A percentile compares a stretch with the other conserved stretches of the same genome.
Evolutionary conservation across 2,113 vertebrate species (phyloP).

Genomic region (Pterophyllum scalare): DNA sequence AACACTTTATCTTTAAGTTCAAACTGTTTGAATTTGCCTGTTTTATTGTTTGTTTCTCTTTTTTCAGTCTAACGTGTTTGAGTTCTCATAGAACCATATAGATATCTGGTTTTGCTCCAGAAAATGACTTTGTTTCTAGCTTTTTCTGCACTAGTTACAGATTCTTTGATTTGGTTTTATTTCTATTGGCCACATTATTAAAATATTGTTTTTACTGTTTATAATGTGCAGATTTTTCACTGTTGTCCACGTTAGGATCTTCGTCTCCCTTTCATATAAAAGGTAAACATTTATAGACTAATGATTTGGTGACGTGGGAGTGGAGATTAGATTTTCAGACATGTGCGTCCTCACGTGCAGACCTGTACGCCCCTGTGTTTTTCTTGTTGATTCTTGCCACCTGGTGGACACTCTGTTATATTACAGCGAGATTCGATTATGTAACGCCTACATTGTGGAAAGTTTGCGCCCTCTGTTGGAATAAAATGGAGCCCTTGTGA

Average conservation of each 20-base stretch:
- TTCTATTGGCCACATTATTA: neutral
- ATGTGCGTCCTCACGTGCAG: constrained; percentile 11
- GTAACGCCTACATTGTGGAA: neutral
- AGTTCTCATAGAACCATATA: neutral
- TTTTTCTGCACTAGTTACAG: neutral
- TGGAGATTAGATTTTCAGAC: constrained; percentile 3
- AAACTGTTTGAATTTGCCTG: no score
- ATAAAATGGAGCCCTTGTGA: neutral
- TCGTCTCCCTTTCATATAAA: neutral
- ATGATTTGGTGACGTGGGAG: neutral
- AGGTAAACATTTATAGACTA: neutral
- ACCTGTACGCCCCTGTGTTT: neutral
- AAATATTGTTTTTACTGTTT: neutral
- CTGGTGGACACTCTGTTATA: constrained; percentile 17
- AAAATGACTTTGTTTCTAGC: neutral
- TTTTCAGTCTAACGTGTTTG: neutral
- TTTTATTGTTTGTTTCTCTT: neutral
- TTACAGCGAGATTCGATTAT: constrained; percentile 15
- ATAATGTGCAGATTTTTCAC: neutral
- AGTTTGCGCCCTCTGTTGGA: neutral
- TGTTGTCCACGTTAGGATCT: neutral
- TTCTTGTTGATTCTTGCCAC: neutral
- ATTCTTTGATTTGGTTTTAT: neutral
- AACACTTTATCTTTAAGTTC: neutral
- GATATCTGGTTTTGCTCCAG: neutral